Conservation (phyloP, 1,140 invertebrate genomes). For the Daktulosphaira vitifoliae region DNA sequence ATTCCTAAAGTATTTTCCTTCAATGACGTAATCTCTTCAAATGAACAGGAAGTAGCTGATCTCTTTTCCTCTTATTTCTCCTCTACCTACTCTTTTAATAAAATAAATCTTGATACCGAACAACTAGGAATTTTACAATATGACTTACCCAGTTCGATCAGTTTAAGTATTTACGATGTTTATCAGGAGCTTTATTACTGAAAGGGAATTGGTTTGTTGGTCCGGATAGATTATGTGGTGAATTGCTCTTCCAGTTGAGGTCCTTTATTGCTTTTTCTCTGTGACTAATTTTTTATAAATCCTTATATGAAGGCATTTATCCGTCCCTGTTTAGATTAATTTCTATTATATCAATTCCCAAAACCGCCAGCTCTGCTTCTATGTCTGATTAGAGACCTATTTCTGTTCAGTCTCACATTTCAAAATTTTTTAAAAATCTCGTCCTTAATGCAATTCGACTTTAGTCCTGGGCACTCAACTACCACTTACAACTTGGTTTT, state of each 20-base stretch:
- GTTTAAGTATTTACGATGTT: neutral
- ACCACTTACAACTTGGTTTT: too few species aligned
- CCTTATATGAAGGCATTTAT: neutral
- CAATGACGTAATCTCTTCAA: neutral
- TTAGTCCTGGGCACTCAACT: too few species aligned
- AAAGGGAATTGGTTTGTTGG: neutral
- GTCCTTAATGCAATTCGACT: too few species aligned
- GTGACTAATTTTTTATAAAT: neutral
- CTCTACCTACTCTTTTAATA: neutral
- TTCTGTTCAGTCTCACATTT: neutral
- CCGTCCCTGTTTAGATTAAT: neutral
- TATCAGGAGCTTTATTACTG: neutral
- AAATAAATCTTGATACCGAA: neutral
- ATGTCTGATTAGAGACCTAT: neutral
- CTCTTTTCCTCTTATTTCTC: neutral
- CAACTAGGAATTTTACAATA: neutral
- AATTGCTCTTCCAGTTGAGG: neutral
- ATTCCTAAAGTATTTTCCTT: neutral
- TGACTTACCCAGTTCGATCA: neutral
- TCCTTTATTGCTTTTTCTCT: neutral
- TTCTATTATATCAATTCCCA: neutral
- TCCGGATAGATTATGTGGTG: neutral
- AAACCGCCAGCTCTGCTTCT: neutral
- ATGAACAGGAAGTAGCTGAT: neutral
- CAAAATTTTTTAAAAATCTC: too few species aligned